Percentiles rank a stretch among this genome's conserved stretches.
phyloP scores from a whole-genome alignment of 2,797 vertebrate species.

The Varecia variegata region DNA sequence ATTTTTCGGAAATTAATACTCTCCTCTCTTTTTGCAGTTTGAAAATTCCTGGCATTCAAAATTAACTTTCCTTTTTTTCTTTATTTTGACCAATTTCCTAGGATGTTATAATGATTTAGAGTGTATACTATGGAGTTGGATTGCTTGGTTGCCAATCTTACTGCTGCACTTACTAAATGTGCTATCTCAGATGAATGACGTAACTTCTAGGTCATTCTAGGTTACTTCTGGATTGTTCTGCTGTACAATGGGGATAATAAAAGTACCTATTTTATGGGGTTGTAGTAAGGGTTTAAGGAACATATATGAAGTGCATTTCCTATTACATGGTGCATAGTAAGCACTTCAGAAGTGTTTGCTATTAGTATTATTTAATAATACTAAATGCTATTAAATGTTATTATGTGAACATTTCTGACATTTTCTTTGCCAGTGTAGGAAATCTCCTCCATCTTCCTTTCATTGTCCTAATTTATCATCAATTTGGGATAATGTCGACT shows the following conservation, averaged over 20 bases:
- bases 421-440: neutral
- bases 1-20: neutral
- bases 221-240: neutral
- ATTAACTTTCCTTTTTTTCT: neutral
- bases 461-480: neutral
- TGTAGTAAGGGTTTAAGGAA: neutral
- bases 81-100: neutral
- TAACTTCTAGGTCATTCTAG: neutral
- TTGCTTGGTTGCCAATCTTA: fast-evolving
- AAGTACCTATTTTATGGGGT: too few species aligned
- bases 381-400: neutral
- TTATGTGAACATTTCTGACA: neutral
- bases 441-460: neutral
- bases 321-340: neutral
- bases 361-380: neutral
- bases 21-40: fast-evolving
- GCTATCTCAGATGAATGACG: too few species aligned
- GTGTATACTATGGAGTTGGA: fast-evolving
- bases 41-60: neutral
- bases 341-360: too few species aligned
- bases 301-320: neutral
- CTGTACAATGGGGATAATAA: fast-evolving
- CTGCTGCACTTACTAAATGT: neutral
- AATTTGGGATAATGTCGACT: neutral
- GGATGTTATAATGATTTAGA: neutral